Base-by-base conservation (phyloP, 1,140 invertebrate species). In the Grapholita molesta region DNA sequence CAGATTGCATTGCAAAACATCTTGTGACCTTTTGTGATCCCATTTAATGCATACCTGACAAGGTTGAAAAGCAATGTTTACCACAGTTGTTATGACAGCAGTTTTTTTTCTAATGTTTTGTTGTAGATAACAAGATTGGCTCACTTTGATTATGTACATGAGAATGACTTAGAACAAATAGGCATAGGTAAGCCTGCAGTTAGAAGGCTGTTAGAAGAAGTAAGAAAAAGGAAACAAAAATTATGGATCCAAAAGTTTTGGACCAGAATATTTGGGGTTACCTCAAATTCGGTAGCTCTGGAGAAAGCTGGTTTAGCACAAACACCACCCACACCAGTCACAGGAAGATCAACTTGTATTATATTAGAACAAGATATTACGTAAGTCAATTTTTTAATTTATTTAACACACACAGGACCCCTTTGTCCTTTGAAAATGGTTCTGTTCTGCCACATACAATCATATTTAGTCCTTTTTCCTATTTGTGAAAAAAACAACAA, bases 141-240 rank as follows among this genome's bases (percentile, higher is more conserved):
- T 35, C 98, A 99, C 89, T 99, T 99, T 92, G 98, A 99, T 72
- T 98, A 98, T 94, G 98, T 99, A 4, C 96, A 97, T 77, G 86
- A 95, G 0, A 97, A 99, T 78, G 98, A 99, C 92, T 93, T 99
- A 75, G 98, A 99, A 83, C 97, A 97, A 88, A 97, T 99, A 84
- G 98, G 98, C 8, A 94, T 99, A 82, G 97, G 97, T 33, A 97
- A 97, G 83, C 98, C 98, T 57, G 98, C 97, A 0, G 95, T 97
- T 5, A 92, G 98, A 57, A 93, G 98, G 67, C 88, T 99, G 0
- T 88, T 99, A 79, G 98, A 99, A 92, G 96, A 97, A 25, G 97
- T 99, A 0, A 98, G 98, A 77, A 98, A 98, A 89, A 95, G 95
- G 87, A 96, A 97, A 82, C 93, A 94, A 7, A 94, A 95, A 70